These are phyloP conservation scores for Archegozetes longisetosus DNA, from an alignment of 1,140 invertebrate genomes.

Conservation along the genomic window DNA sequence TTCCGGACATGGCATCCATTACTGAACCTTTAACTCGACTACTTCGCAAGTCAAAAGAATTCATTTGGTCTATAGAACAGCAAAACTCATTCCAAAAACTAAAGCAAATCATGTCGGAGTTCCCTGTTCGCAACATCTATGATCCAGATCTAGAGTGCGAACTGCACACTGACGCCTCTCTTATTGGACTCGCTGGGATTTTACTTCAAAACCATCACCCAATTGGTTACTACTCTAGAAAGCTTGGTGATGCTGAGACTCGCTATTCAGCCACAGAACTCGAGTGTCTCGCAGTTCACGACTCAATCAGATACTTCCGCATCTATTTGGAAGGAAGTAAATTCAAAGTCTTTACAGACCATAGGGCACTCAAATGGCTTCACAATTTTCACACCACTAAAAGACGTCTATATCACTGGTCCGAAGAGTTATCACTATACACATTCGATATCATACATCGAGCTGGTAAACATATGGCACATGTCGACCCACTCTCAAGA, in stretches of 20 bases:
- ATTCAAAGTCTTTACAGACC: constrained; percentile 15
- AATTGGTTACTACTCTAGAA: constrained; percentile 8
- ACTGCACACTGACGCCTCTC: constrained; percentile 24
- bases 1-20: constrained; percentile 1
- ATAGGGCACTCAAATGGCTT: neutral
- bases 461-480: too few relatives aligned
- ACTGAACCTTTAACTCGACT: neutral
- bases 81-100: constrained; percentile 10
- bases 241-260: neutral
- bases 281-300: constrained; percentile 13
- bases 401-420: neutral
- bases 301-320: constrained; percentile 7
- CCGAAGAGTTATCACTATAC: neutral
- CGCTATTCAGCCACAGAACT: constrained; percentile 5
- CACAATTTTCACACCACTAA: neutral
- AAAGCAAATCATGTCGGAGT: neutral
- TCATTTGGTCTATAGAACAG: neutral
- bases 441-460: constrained; percentile 4
- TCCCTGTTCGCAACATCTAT: constrained; percentile 5
- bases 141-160: constrained; percentile 1
- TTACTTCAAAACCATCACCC: neutral
- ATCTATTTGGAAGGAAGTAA: neutral
- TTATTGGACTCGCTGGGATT: constrained; percentile 31
- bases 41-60: neutral
- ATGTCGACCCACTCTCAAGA: too few relatives aligned